Conservation (phyloP, 35 echinoderm and acorn worm genomes). For the Strongylocentrotus purpuratus region DNA sequence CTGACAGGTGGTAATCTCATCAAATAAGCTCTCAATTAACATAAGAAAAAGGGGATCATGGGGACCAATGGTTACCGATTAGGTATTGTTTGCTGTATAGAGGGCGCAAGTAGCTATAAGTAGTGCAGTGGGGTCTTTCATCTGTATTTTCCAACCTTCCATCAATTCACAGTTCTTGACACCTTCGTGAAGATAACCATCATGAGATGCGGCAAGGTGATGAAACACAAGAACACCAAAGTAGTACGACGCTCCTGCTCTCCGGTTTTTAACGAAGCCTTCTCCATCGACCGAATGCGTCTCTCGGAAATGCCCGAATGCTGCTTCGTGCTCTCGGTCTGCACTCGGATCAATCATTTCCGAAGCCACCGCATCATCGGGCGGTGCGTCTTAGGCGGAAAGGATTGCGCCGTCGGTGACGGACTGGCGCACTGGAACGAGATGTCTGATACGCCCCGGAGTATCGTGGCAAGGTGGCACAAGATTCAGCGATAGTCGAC, state of each 20-base stretch:
- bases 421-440: slow-evolving; percentile 58
- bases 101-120: too few relatives aligned
- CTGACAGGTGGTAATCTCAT: too few relatives aligned
- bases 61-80: too few relatives aligned
- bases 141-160: not conserved
- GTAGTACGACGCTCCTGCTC: slow-evolving; percentile 55
- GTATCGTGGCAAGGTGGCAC: slow-evolving; percentile 44
- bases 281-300: slow-evolving; percentile 67
- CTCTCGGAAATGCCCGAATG: slow-evolving; percentile 57
- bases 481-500: not conserved
- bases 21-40: too few relatives aligned
- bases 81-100: too few relatives aligned
- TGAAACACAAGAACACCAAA: slow-evolving; percentile 80
- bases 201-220: slow-evolving; percentile 76
- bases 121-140: too few relatives aligned
- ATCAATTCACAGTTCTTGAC: slow-evolving; percentile 45
- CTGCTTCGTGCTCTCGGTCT: slow-evolving; percentile 60
- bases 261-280: slow-evolving; percentile 83
- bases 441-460: slow-evolving; percentile 35
- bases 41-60: too few relatives aligned
- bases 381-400: slow-evolving; percentile 25
- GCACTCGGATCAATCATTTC: slow-evolving; percentile 42
- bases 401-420: slow-evolving; percentile 37
- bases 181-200: slow-evolving; percentile 83
- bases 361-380: slow-evolving; percentile 25